Conservation (phyloP, 2,888 invertebrate genomes). For the Scaptomyza polygonia region DNA sequence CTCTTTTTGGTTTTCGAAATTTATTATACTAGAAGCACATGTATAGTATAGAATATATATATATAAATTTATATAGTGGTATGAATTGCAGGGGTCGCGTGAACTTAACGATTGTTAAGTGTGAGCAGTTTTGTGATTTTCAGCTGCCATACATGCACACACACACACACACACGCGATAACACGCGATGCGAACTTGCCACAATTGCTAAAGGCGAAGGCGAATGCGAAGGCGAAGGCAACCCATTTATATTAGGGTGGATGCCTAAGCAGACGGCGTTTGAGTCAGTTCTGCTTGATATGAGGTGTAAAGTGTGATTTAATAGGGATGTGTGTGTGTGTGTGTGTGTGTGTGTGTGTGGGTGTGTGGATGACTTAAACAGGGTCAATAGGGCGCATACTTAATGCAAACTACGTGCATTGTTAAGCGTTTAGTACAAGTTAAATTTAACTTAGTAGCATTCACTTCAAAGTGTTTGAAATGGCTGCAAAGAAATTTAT, state of each 20-base stretch:
- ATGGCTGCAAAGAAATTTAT: background rate
- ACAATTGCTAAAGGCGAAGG: background rate
- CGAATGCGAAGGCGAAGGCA: background rate
- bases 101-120: constrained; percentile 71
- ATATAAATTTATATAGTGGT: constrained; percentile 8
- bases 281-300: constrained; percentile 43
- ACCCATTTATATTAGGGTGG: background rate
- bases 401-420: constrained; percentile 43
- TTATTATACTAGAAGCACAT: constrained; percentile 56
- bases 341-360: constrained; percentile 11
- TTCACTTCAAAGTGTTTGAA: constrained; percentile 14
- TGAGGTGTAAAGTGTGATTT: constrained; percentile 68
- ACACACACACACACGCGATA: constrained; percentile 15
- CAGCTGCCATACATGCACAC: constrained; percentile 33
- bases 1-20: constrained; percentile 47
- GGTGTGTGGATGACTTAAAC: constrained; percentile 29
- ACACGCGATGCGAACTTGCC: constrained; percentile 11
- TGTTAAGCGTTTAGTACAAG: constrained; percentile 10
- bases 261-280: constrained; percentile 26
- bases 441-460: constrained; percentile 1
- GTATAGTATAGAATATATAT: constrained; percentile 22
- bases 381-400: constrained; percentile 52
- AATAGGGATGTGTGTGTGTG: constrained; percentile 22
- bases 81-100: constrained; percentile 48
- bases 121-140: constrained; percentile 61